Conservation (phyloP, 2,113 vertebrate species). For the Trogon melanurus region DNA sequence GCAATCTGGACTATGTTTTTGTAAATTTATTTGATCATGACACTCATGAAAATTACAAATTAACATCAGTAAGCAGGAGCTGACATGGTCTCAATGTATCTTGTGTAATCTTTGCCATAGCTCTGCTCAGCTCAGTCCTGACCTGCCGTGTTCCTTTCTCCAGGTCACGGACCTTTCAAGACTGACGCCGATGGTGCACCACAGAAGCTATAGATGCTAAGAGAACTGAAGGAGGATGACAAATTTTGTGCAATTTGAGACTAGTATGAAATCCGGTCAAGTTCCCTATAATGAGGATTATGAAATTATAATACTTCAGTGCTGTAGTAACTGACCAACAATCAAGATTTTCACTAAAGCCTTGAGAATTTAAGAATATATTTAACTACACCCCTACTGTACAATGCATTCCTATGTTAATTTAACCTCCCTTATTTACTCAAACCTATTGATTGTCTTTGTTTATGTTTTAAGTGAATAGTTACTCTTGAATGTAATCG, state of each 20-base stretch:
- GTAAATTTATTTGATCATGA: slow-evolving; percentile 48
- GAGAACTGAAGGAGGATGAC: neutral
- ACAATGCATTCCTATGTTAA: neutral
- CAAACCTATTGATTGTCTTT: neutral
- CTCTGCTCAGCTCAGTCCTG: neutral
- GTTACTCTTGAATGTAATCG: neutral
- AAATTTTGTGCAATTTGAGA: neutral
- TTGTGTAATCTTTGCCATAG: neutral
- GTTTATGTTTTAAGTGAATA: neutral
- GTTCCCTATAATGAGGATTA: neutral
- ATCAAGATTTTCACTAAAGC: neutral
- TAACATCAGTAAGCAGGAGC: neutral
- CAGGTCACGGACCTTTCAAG: neutral
- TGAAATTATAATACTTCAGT: neutral
- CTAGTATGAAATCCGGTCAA: neutral
- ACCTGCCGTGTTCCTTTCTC: neutral
- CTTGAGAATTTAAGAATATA: neutral
- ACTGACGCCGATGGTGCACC: neutral
- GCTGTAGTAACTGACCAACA: neutral
- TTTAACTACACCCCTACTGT: neutral
- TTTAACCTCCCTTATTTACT: neutral
- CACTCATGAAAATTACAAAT: slow-evolving; percentile 3
- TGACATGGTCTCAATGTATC: neutral
- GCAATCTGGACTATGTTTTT: slow-evolving; percentile 62
- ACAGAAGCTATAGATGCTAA: neutral